Base-by-base conservation (phyloP, 2,113 vertebrate species). In the Sceloporus undulatus region DNA sequence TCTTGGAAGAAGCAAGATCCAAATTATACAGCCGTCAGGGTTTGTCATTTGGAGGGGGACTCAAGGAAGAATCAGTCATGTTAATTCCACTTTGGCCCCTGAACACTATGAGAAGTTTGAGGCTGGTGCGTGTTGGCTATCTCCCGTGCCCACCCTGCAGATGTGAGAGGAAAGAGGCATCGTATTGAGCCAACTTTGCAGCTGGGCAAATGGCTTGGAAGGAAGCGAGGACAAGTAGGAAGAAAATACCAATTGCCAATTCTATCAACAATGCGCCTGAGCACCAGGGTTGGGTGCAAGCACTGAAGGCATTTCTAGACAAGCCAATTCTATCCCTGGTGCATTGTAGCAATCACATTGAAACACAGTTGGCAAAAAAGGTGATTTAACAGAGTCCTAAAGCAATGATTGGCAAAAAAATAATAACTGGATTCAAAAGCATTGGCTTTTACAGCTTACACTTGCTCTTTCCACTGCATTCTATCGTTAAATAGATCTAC, bases 1-100 rank as follows among this genome's bases (percentile, higher is more conserved):
- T 75, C 91, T 94, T 94, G 94, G 95, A 95, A 92, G 87, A 48
- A 77, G 91, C 29, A 21, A 90, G 91, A 92, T 92, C 88, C 86
- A 87, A 2, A 65, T 93, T 76, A 75, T 48, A 82, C 0, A 56
- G 86, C 83, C 92, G 89, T 83, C 62, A 19, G 68, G 90, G 90
- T 71, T 89, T 71, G 87, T 86, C 89, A 95, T 96, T 96, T 88
- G 65, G 91, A 90, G 21, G 11, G 19, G 74, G 79, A 56, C 79
- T 85, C 86, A 93, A 95, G 38, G 90, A n/a, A n/a, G n/a, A 91
- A 91, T 94, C 79, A 90, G 80, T 93, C 86, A 90, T 29, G 48
- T 84, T 59, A 89, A 74, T 94, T 95, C 48, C 54, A 65, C 59
- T 93, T 80, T 2, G 88, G 4, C 19, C 62, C 81, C 87, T 59